Evolutionary conservation across 53 echinoderm and acorn worm species (phyloP), one percentile per base, ranked within the genome.

Genomic region (Apostichopus leukothele): DNA sequence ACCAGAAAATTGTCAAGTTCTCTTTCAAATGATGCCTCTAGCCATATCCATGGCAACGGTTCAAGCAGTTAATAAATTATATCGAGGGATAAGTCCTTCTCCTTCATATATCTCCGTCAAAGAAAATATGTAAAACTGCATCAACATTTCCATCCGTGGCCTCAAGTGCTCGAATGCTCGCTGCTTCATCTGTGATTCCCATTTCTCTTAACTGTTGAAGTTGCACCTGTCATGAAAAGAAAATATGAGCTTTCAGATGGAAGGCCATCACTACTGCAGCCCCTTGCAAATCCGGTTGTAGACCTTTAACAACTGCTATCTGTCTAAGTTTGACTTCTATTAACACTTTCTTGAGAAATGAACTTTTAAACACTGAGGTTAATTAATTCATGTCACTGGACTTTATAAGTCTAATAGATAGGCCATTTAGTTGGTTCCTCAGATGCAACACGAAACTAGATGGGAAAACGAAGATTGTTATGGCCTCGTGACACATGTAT

Each of bases 61-160:
- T 18, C 19, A 5, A 68, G 16, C 19, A 68, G 14, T 68, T 5
- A 68, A 68, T 68, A 68, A 68, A 68, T 61, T 18, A n/a, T 68
- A 14, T 12, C 16, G 0, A 68, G 20, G 1, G 11, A n/a, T n/a
- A 68, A 76, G 21, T 51, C 9, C 0, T 21, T 19, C 74, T 84
- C 39, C 6, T 27, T 76, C 76, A 90, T 86, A 91, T 60, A 39
- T 91, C 75, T 86, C 78, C 92, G 60, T 91, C 92, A 86, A 95
- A 93, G 77, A 95, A 93, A 75, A 93, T 90, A 51, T 95, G 93
- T 9, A 95, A 22, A 10, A 93, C 95, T 23, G 93, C 95, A 68
- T 95, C 93, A 5, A 95, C 95, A 79, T 91, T 90, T 39, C 95
- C 95, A 16, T 88, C 91, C 5, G 93, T 95, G 50, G 90, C 92